phyloP scores from a whole-genome alignment of 2,797 vertebrate genomes.

The Mus caroli region DNA sequence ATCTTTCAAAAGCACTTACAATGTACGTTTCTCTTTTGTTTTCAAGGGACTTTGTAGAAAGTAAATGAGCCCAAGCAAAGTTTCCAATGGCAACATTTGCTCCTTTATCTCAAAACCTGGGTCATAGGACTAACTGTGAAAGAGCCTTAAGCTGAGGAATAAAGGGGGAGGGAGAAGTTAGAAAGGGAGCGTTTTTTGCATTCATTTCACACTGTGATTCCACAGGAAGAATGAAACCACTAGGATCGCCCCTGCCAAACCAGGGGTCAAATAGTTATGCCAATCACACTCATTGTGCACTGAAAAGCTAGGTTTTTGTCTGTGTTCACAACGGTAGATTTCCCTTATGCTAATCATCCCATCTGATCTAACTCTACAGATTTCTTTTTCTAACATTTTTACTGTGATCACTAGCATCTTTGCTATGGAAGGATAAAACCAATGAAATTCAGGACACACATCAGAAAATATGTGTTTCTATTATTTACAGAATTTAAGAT shows the following conservation, averaged over 20 bases:
- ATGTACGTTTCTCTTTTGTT: slow-evolving; percentile 63
- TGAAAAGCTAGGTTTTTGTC: slow-evolving; percentile 77
- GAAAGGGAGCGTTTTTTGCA: slow-evolving; percentile 73
- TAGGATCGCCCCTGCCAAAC: slow-evolving; percentile 62
- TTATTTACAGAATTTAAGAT: slow-evolving; percentile 33
- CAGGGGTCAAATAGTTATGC: slow-evolving; percentile 73
- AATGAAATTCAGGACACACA: neutral
- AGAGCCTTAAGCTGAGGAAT: slow-evolving; percentile 76
- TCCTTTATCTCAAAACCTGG: slow-evolving; percentile 70
- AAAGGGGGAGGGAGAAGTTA: slow-evolving; percentile 68
- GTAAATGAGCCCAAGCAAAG: slow-evolving; percentile 70
- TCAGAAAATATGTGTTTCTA: slow-evolving; percentile 41
- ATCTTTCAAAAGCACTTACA: slow-evolving; percentile 62
- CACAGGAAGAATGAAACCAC: slow-evolving; percentile 76
- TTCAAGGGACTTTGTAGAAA: slow-evolving; percentile 63
- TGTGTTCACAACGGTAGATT: slow-evolving; percentile 73
- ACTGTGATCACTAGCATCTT: slow-evolving; percentile 62
- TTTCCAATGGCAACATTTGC: slow-evolving; percentile 80
- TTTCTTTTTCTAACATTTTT: slow-evolving; percentile 69
- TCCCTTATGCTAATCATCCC: slow-evolving; percentile 76
- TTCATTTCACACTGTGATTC: slow-evolving; percentile 74
- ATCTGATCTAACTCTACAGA: slow-evolving; percentile 16
- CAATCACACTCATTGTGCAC: slow-evolving; percentile 77
- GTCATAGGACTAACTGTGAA: slow-evolving; percentile 60
- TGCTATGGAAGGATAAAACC: slow-evolving; percentile 55